Conservation (phyloP, 2,113 vertebrate genomes). For the Microtus richardsoni region DNA sequence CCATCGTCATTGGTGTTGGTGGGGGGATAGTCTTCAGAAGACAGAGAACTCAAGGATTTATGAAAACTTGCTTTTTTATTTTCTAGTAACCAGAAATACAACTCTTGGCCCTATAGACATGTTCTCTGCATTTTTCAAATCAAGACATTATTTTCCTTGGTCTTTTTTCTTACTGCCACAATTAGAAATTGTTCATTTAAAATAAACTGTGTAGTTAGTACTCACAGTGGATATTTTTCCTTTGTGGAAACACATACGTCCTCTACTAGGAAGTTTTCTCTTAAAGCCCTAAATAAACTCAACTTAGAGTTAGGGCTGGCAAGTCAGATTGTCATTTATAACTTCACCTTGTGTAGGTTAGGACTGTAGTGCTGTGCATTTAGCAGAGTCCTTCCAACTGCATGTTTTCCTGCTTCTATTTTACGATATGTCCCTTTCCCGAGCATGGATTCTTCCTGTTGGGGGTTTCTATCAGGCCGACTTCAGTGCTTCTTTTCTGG, state of each 20-base stretch:
- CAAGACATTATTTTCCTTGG: constrained; percentile 12
- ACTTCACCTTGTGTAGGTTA: not conserved
- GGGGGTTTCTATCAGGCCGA: constrained; percentile 37
- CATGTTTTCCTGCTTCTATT: not conserved
- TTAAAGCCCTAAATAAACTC: constrained; percentile 9
- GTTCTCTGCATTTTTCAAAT: constrained; percentile 30
- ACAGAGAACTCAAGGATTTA: not conserved
- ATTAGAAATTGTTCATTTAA: constrained; percentile 31
- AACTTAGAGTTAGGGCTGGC: constrained; percentile 15
- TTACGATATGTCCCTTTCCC: not conserved
- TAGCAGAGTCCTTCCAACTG: constrained; percentile 37
- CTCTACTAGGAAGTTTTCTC: not conserved
- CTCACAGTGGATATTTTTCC: constrained; percentile 3
- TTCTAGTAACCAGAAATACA: constrained; percentile 5
- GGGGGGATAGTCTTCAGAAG: not conserved
- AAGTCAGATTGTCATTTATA: not conserved
- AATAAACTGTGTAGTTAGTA: not conserved
- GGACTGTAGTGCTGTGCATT: not conserved
- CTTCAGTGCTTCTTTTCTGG: not conserved
- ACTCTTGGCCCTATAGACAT: constrained; percentile 15
- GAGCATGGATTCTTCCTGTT: constrained; percentile 31
- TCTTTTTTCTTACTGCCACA: constrained; percentile 21
- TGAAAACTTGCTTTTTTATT: constrained; percentile 52
- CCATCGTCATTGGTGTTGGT: not conserved
- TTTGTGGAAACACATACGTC: constrained; percentile 18